Conservation (phyloP, 2,888 invertebrate species). For the Pollenia amentaria region DNA sequence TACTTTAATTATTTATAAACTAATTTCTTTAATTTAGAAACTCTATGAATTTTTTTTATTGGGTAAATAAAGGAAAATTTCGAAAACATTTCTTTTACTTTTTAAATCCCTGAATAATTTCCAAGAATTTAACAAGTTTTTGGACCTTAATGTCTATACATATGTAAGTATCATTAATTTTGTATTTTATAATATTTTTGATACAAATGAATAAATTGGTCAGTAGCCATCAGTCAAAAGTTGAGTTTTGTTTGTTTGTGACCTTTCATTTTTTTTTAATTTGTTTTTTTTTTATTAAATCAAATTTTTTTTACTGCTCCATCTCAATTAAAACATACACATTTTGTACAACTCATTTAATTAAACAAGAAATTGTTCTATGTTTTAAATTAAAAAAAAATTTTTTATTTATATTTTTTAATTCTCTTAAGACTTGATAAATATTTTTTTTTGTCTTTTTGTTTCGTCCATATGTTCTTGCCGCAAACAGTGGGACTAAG, state of each 20-base stretch:
- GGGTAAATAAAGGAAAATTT: too few species aligned
- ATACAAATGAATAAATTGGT: not conserved
- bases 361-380: not conserved
- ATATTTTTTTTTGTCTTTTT: slow-evolving; percentile 29
- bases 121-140: not conserved
- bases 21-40: too few species aligned
- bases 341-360: not conserved
- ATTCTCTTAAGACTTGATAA: slow-evolving; percentile 12
- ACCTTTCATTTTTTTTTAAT: not conserved
- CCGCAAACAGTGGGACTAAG: slow-evolving; percentile 32
- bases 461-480: not conserved
- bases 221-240: not conserved
- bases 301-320: not conserved
- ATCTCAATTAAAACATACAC: not conserved
- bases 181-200: not conserved
- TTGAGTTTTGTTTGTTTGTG: not conserved
- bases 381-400: slow-evolving; percentile 3
- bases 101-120: too few species aligned
- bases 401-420: not conserved
- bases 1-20: too few species aligned
- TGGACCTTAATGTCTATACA: not conserved
- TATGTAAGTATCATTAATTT: too few species aligned
- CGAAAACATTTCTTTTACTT: too few species aligned
- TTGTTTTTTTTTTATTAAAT: not conserved
- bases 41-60: too few species aligned